Percentiles rank a stretch among this genome's conserved stretches.
Conservation (phyloP, 2,888 invertebrate genomes). For the Agonopterix arenella region DNA sequence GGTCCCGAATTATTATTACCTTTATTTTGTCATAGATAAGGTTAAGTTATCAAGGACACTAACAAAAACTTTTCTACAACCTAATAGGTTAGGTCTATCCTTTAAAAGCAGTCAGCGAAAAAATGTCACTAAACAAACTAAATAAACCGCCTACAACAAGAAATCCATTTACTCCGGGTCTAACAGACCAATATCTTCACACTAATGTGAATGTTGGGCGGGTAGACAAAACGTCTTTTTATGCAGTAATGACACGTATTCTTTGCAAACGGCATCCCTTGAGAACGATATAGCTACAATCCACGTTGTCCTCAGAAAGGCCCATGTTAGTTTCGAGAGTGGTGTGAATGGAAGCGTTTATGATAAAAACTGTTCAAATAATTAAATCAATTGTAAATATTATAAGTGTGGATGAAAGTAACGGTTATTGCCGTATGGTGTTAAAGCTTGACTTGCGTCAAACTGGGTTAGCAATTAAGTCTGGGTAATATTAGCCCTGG, state of each 20-base stretch:
- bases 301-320: slow-evolving; percentile 16
- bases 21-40: too few relatives aligned
- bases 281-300: slow-evolving; percentile 16
- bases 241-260: slow-evolving; percentile 16
- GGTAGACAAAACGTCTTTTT: slow-evolving; percentile 8
- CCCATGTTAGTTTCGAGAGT: slow-evolving; percentile 9
- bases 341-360: slow-evolving; percentile 1
- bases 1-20: too few relatives aligned
- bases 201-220: not conserved
- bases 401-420: not conserved
- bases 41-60: too few relatives aligned
- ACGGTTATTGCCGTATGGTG: too few relatives aligned
- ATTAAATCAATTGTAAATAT: not conserved
- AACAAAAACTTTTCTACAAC: too few relatives aligned
- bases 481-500: too few relatives aligned
- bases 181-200: not conserved
- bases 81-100: too few relatives aligned
- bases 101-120: too few relatives aligned
- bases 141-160: not conserved
- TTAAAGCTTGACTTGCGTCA: too few relatives aligned
- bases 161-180: not conserved
- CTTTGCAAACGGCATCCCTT: slow-evolving; percentile 14
- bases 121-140: not conserved
- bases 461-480: too few relatives aligned
- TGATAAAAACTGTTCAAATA: not conserved